Evolutionary conservation across 2,888 invertebrate genomes (phyloP), one percentile per base, ranked within the genome.

Genomic region (Pycnomerus fuliginosus): DNA sequence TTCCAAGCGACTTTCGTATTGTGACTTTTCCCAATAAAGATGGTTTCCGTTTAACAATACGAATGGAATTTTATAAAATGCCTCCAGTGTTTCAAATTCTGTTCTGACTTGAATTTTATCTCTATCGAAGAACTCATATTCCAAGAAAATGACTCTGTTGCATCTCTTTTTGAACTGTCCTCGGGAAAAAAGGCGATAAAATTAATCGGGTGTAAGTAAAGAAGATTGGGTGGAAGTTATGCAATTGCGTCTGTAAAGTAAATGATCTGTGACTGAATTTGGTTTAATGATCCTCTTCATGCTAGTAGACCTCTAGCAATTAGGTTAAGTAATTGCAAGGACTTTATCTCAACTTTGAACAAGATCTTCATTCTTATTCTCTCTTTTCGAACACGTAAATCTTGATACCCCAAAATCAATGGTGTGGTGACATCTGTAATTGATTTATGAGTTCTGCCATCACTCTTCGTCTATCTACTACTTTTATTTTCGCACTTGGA

Each of bases 401-500:
- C 45, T 48, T n/a, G n/a, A n/a, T n/a, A 44, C 42, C 27, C 42
- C 41, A 38, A 44, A 49, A 52, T 53, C 49, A 50, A 53, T 51
- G 51, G 40, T 20, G 39, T 39, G 40, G 47, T 55, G 55, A 55
- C 56, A 52, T 46, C 48, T 52, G 50, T 56, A 56, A 58, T 55
- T 58, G 56, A 58, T 58, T 58, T 54, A 57, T 57, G 58, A 56
- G 50, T 48, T 55, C 54, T 53, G 48, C 41, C 52, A 45, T 50
- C 46, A 39, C 45, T 40, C 44, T 42, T 36, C 48, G 39, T 41
- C 46, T 10, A 37, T 44, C 43, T 38, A 35, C 35, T 45, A 44
- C 50, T 50, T 50, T 41, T 43, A 40, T 39, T 39, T 42, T 36
- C 43, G 32, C 44, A 39, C 35, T 44, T 32, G 30, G 32, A 17